Percentiles rank a stretch among this genome's conserved stretches.
phyloP scores from a whole-genome alignment of 2,797 vertebrate genomes.

The Limosa lapponica region DNA sequence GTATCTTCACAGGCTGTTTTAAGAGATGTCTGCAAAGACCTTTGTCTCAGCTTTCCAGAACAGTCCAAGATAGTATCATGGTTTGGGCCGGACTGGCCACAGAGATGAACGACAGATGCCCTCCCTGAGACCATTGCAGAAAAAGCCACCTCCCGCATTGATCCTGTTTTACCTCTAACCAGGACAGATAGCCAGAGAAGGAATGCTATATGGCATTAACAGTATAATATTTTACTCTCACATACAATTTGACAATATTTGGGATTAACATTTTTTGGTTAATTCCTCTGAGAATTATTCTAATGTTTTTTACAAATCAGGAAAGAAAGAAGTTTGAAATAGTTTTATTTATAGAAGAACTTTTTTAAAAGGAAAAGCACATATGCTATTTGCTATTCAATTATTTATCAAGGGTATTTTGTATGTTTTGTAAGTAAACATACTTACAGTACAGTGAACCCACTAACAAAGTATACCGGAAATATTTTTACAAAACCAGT shows the following conservation, averaged over 20 bases:
- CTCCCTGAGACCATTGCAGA: too few species aligned
- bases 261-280: not conserved
- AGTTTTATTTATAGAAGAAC: not conserved
- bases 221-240: not conserved
- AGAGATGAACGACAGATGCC: too few species aligned
- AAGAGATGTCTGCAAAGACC: not conserved
- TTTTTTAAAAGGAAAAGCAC: not conserved
- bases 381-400: not conserved
- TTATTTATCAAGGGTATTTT: not conserved
- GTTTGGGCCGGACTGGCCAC: too few species aligned
- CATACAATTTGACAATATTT: not conserved
- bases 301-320: not conserved
- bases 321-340: not conserved
- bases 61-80: not conserved
- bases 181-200: not conserved
- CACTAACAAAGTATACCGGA: not conserved
- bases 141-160: too few species aligned
- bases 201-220: not conserved
- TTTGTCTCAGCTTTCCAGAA: not conserved
- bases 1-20: not conserved
- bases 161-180: too few species aligned
- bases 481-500: not conserved
- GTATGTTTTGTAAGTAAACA: not conserved
- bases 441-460: not conserved
- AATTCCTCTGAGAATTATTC: not conserved